Percentiles rank a stretch among this genome's conserved stretches.
Conservation (phyloP, 1,140 invertebrate species). For the Drosophila bocki region DNA sequence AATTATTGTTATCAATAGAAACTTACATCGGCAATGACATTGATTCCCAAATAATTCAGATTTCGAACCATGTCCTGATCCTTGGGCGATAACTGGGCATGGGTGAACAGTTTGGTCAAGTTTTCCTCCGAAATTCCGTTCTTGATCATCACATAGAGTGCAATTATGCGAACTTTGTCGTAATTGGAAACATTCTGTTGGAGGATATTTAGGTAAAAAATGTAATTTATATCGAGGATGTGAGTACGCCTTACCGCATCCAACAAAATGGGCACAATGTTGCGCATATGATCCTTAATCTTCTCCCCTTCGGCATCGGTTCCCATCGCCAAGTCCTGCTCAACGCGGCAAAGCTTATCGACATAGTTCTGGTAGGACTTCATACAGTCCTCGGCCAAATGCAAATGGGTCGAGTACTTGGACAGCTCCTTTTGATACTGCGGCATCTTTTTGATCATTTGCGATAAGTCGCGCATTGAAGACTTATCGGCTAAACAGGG, state of each 20-base stretch:
- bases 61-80: constrained; percentile 99
- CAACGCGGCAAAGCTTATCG: constrained; percentile 99
- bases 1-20: too few species aligned
- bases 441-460: constrained; percentile 99
- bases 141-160: constrained; percentile 98
- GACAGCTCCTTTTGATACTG: constrained; percentile 99
- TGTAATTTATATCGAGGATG: not conserved
- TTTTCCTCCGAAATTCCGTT: constrained; percentile 99
- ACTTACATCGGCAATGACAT: constrained; percentile 92
- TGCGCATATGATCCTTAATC: constrained; percentile 99
- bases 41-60: constrained; percentile 97
- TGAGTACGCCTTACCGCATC: constrained; percentile 86
- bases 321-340: constrained; percentile 99
- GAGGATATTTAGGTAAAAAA: too few species aligned
- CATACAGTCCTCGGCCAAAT: constrained; percentile 99
- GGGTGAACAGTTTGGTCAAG: constrained; percentile 97
- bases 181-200: constrained; percentile 91
- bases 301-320: constrained; percentile 99
- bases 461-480: constrained; percentile 97
- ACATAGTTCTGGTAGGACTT: constrained; percentile 96
- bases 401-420: constrained; percentile 99
- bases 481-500: constrained; percentile 91
- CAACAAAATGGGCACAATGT: constrained; percentile 98
- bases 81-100: constrained; percentile 96
- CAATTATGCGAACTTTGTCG: constrained; percentile 99